phyloP scores from a whole-genome alignment of 2,797 vertebrate species.

The Rhynchotus rufescens region DNA sequence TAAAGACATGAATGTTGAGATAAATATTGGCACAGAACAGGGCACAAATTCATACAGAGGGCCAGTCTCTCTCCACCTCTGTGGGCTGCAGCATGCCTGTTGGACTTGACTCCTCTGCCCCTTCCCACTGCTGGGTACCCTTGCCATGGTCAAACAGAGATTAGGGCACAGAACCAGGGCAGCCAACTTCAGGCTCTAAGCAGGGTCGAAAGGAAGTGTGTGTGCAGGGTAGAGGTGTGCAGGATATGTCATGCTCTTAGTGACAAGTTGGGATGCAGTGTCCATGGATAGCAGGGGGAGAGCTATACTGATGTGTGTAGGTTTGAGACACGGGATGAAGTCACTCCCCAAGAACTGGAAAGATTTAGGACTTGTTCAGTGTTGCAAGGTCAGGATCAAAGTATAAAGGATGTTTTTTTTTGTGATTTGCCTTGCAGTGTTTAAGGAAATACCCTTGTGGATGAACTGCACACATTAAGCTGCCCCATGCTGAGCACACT shows the following conservation, averaged over 20 bases:
- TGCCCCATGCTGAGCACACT: neutral
- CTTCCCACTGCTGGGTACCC: neutral
- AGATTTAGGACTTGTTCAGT: neutral
- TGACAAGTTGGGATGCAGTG: neutral
- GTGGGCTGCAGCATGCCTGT: neutral
- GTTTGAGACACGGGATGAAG: neutral
- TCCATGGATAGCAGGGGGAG: neutral
- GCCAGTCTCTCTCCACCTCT: neutral
- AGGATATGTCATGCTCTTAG: neutral
- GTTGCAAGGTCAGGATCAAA: neutral
- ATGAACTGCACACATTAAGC: neutral
- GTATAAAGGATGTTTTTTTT: neutral
- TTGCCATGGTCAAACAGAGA: neutral
- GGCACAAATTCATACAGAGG: neutral
- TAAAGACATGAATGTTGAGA: neutral
- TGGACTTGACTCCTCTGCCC: neutral
- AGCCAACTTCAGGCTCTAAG: neutral
- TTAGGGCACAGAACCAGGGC: neutral
- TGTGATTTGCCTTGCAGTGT: neutral
- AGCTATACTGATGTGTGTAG: neutral
- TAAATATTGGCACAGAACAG: neutral
- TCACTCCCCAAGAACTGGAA: neutral
- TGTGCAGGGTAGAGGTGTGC: neutral
- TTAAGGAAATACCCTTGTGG: neutral
- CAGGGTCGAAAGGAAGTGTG: neutral